phyloP scores from a whole-genome alignment of 2,797 vertebrate genomes.

The Margarornis squamiger region DNA sequence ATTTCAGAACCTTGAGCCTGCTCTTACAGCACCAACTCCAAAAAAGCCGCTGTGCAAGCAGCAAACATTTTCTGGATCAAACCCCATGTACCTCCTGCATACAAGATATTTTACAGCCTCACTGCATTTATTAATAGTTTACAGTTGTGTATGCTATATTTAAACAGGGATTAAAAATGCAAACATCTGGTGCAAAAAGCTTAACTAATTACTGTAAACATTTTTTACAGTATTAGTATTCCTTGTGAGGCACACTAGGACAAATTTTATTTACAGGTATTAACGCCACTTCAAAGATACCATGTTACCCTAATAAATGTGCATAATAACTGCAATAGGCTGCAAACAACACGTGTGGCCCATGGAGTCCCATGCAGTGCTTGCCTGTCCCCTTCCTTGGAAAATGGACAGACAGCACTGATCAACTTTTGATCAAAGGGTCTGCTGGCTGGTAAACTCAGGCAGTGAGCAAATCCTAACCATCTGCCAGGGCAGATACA shows the following conservation, averaged over 20 bases:
- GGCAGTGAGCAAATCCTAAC: neutral
- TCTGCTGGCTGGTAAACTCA: neutral
- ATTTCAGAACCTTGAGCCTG: neutral
- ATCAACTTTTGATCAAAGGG: neutral
- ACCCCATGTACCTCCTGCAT: accelerated
- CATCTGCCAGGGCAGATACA: neutral
- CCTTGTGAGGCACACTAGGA: neutral
- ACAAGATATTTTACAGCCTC: neutral
- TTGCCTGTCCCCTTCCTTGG: neutral
- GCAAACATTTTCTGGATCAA: neutral
- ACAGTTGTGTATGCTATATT: neutral
- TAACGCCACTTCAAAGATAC: neutral
- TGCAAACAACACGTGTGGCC: neutral
- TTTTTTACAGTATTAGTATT: neutral
- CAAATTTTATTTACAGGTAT: neutral
- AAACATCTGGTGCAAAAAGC: neutral
- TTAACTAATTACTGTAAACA: neutral
- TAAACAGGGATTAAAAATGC: neutral
- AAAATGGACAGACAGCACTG: neutral
- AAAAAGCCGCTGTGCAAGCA: neutral
- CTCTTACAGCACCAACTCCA: neutral
- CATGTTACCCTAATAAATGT: neutral
- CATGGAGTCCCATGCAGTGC: accelerated
- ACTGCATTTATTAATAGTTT: neutral
- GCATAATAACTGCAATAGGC: neutral